Evolutionary conservation across 2,888 invertebrate species (phyloP).

Genomic region (Chrysolina oricalcia): DNA sequence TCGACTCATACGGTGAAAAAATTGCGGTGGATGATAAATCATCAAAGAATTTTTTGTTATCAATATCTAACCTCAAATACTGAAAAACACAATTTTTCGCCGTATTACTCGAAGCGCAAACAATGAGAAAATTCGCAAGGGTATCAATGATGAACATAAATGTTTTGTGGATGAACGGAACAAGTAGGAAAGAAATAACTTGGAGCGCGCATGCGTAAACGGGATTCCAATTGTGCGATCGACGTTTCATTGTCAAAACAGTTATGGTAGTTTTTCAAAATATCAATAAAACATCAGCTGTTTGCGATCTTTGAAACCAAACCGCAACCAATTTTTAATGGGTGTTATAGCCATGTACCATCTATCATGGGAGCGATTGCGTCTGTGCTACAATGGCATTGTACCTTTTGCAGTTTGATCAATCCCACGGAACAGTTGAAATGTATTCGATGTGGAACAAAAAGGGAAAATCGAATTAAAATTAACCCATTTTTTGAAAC

Average conservation of each 20-base stretch:
- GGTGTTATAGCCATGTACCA: slow-evolving; percentile 71
- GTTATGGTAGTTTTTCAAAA: slow-evolving; percentile 47
- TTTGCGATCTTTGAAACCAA: slow-evolving; percentile 52
- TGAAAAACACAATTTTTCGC: too few species aligned
- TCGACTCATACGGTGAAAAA: too few species aligned
- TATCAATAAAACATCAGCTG: slow-evolving; percentile 60
- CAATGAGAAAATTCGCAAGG: too few species aligned
- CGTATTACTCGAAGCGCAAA: too few species aligned
- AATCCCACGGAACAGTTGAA: slow-evolving; percentile 89
- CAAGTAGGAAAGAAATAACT: too few species aligned
- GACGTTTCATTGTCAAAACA: slow-evolving; percentile 18
- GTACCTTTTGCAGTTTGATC: slow-evolving; percentile 89
- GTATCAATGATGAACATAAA: too few species aligned
- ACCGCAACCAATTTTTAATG: slow-evolving; percentile 58
- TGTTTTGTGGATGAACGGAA: too few species aligned
- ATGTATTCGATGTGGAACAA: slow-evolving; percentile 88
- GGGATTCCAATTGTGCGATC: background rate
- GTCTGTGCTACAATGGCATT: slow-evolving; percentile 95
- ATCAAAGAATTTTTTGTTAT: too few species aligned
- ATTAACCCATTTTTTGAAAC: slow-evolving; percentile 56
- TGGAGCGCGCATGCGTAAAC: slow-evolving; percentile 7
- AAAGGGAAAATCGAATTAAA: slow-evolving; percentile 68
- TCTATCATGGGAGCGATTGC: slow-evolving; percentile 91
- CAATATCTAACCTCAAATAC: too few species aligned
- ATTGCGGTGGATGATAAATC: too few species aligned